Evolutionary conservation across 2,113 vertebrate species (phyloP).

Genomic region (Corvus cornix): DNA sequence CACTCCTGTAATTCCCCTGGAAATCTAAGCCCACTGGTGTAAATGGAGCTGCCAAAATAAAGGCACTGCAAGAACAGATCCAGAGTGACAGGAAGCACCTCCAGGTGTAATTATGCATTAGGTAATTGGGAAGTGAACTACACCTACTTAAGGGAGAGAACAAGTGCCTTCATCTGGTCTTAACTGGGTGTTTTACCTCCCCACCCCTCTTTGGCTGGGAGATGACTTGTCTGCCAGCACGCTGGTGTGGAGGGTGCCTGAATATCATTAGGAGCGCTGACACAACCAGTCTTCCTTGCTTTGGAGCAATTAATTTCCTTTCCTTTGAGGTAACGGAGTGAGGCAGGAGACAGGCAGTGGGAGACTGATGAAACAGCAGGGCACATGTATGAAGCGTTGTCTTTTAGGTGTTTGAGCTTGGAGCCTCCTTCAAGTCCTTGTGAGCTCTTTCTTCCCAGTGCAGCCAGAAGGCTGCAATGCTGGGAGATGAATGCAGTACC

Average conservation of each 20-base stretch:
- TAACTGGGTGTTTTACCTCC: not conserved
- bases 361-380: not conserved
- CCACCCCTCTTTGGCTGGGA: not conserved
- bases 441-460: not conserved
- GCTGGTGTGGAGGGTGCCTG: accelerated
- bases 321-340: not conserved
- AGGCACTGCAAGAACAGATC: accelerated
- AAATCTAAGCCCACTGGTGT: not conserved
- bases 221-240: not conserved
- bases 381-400: not conserved
- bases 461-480: not conserved
- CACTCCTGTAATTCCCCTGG: not conserved
- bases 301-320: not conserved
- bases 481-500: not conserved
- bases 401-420: not conserved
- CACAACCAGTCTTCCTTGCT: not conserved
- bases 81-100: not conserved
- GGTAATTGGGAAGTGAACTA: not conserved
- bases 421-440: not conserved
- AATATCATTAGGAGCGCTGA: not conserved
- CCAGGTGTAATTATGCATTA: not conserved
- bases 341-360: not conserved
- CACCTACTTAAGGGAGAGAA: not conserved
- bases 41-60: not conserved
- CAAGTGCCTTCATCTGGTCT: not conserved